A percentile compares a stretch with the other conserved stretches of the same genome.
phyloP scores from a whole-genome alignment of 2,888 invertebrate genomes.

The Dexiosoma caninum region DNA sequence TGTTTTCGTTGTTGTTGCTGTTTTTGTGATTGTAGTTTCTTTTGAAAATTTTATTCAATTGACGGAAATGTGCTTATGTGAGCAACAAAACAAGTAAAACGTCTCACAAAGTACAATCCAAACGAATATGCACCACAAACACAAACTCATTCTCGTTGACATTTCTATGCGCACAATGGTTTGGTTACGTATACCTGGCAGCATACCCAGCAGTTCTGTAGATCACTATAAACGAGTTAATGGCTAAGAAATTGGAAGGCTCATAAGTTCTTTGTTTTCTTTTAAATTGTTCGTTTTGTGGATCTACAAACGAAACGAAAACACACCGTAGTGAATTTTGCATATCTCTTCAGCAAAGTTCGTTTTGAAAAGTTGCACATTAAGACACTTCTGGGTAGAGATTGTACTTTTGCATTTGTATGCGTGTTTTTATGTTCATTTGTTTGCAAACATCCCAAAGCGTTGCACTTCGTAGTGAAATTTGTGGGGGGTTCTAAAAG shows the following conservation, averaged over 20 bases:
- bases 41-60: constrained; percentile 55
- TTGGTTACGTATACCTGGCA: background rate
- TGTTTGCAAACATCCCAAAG: constrained; percentile 2
- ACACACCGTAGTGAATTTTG: too few species aligned
- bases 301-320: too few species aligned
- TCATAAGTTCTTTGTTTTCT: too few species aligned
- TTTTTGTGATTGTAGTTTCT: constrained; percentile 43
- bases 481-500: background rate
- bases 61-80: constrained; percentile 63
- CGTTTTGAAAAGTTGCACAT: background rate
- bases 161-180: background rate
- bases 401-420: background rate
- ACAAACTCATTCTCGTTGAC: background rate
- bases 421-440: background rate
- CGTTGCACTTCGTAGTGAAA: background rate
- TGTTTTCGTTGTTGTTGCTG: constrained; percentile 28
- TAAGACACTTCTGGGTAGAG: background rate
- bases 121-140: constrained; percentile 46
- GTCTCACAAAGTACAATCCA: constrained; percentile 55
- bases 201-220: background rate
- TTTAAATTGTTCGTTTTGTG: too few species aligned
- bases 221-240: background rate
- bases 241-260: too few species aligned
- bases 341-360: too few species aligned
- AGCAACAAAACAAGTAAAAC: constrained; percentile 60